These are phyloP conservation scores for Lasioglossum oenotherae DNA, from an alignment of 2,888 invertebrate species.

Conservation along the genomic window DNA sequence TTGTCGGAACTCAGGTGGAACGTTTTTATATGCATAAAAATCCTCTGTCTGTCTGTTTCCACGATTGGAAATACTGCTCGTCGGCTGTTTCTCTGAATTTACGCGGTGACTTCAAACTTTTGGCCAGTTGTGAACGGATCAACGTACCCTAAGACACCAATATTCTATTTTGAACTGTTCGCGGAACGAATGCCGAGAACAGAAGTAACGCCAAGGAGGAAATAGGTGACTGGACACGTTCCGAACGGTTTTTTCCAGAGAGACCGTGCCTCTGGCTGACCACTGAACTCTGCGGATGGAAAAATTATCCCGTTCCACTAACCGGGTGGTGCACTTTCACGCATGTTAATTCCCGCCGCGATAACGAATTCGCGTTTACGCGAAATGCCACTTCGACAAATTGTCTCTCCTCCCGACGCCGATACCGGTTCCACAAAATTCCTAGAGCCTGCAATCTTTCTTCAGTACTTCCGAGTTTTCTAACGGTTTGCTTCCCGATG, in stretches of 20 bases:
- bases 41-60: no score
- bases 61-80: no score
- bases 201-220: neutral
- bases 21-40: no score
- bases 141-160: no score
- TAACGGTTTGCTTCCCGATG: no score
- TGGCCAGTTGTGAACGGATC: no score
- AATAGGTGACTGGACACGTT: neutral
- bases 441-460: neutral
- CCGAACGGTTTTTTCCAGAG: neutral
- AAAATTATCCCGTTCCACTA: slow-evolving; percentile 55
- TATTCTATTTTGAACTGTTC: no score
- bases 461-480: neutral
- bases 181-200: no score
- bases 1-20: no score
- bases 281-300: slow-evolving; percentile 48
- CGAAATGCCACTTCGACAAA: slow-evolving; percentile 33
- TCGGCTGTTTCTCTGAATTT: no score
- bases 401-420: neutral
- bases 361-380: slow-evolving; percentile 54
- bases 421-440: neutral
- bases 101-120: no score
- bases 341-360: slow-evolving; percentile 52
- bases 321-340: slow-evolving; percentile 65
- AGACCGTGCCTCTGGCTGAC: neutral